These are phyloP conservation scores for Cryptus armator DNA, from an alignment of 2,888 invertebrate species.

Conservation along the genomic window DNA sequence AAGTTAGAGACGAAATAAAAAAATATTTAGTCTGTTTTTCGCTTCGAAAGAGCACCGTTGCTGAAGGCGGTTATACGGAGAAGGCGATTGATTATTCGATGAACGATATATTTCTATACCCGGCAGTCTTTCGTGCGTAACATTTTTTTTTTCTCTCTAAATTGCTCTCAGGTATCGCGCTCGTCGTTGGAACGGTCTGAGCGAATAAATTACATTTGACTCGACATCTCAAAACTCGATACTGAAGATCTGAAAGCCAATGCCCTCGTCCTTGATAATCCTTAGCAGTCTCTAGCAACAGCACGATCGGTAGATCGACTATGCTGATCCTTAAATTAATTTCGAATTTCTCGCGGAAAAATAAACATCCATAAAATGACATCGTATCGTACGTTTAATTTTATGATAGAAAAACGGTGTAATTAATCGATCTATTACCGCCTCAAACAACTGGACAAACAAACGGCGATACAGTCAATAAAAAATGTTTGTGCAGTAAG, in stretches of 20 bases:
- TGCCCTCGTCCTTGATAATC: background rate
- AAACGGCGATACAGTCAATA: background rate
- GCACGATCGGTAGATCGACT: too few species aligned
- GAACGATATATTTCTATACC: background rate
- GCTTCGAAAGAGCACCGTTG: background rate
- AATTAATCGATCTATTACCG: too few species aligned
- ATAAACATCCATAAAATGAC: too few species aligned
- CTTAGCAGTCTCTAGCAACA: background rate
- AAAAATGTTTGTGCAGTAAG: background rate
- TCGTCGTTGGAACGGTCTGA: background rate
- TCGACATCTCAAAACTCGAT: conserved; percentile 12
- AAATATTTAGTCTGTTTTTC: background rate
- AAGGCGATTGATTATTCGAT: background rate
- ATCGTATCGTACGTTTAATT: too few species aligned
- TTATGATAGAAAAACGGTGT: too few species aligned
- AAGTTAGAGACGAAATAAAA: background rate
- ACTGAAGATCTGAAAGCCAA: background rate
- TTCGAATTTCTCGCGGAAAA: too few species aligned
- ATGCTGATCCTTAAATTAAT: too few species aligned
- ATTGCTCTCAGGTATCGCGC: background rate
- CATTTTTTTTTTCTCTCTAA: background rate
- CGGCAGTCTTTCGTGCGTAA: background rate
- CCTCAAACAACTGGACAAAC: background rate
- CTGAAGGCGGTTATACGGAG: background rate
- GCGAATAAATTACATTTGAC: conserved; percentile 31